Evolutionary conservation across 2,113 vertebrate genomes (phyloP), one percentile per base, ranked within the genome.

Genomic region (Halcyon malimbica): DNA sequence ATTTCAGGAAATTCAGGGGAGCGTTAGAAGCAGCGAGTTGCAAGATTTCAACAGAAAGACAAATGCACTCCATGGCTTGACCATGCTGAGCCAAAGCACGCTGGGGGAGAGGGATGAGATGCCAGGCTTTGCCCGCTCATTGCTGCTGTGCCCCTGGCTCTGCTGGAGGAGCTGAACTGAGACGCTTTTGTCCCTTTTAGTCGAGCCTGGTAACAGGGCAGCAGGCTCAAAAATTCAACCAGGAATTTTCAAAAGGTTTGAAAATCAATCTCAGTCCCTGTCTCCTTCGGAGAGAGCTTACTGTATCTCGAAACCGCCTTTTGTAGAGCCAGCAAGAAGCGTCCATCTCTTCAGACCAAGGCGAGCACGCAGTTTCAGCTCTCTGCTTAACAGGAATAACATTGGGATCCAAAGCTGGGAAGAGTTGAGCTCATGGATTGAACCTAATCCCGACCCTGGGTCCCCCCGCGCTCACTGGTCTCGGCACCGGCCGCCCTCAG

Each of bases 51-150:
- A 3, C 78, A 87, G 64, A 57, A 64, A 79, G 4, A 35, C 24
- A 65, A 57, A 39, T 1, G 9, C 1, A 9, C 5, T 8, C 37
- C 2, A 5, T 15, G 51, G 64, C 64, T 65, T 31, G 23, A 8
- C 25, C 28, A 6, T 2, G 3, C 77, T 29, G 21, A n/a, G 50
- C 44, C 9, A 16, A 26, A 4, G 8, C 4, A 3, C 4, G 1
- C 25, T 33, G 11, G 2, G 4, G 37, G 24, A 16, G 13, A 35
- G 1, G 8, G 16, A 14, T 3, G 2, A 1, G 8, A 23, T 19
- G 41, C 21, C 0, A 5, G 35, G n/a, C 39, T 42, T 28, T 60
- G 68, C 53, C 53, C 7, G n/a, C 48, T 76, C 54, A 1, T 9
- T 31, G 9, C 26, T 7, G 46, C 9, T 5, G 41, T 28, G 62